Evolutionary conservation across 1,140 invertebrate species (phyloP).

Genomic region (Drosophila auraria): DNA sequence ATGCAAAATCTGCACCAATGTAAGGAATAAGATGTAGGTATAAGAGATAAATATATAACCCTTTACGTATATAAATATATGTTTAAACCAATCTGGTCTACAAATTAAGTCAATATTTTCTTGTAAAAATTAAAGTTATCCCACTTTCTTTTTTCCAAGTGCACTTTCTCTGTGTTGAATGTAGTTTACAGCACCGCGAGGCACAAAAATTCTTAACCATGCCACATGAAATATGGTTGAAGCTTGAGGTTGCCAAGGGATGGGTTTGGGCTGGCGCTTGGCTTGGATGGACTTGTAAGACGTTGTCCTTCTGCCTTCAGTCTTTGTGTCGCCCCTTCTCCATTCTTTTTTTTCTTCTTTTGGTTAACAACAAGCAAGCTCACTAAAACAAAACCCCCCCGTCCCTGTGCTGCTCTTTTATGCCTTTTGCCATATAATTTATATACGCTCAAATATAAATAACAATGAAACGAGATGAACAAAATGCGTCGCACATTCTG

Average conservation of each 20-base stretch:
- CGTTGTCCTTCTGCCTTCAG: slow-evolving; percentile 55
- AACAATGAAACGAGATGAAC: slow-evolving; percentile 51
- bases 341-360: background rate
- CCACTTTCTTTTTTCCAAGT: background rate
- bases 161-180: slow-evolving; percentile 37
- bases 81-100: background rate
- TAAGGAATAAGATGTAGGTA: no score
- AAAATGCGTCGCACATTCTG: slow-evolving; percentile 55
- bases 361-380: slow-evolving; percentile 27
- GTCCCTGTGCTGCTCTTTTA: slow-evolving; percentile 54
- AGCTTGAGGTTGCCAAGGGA: slow-evolving; percentile 33
- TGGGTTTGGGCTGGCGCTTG: background rate
- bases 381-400: slow-evolving; percentile 37
- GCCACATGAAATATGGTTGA: slow-evolving; percentile 73
- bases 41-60: no score
- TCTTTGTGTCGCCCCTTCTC: slow-evolving; percentile 27
- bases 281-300: slow-evolving; percentile 47
- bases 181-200: slow-evolving; percentile 69
- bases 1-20: no score
- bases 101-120: background rate
- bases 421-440: slow-evolving; percentile 67
- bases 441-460: slow-evolving; percentile 62
- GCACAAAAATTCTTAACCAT: slow-evolving; percentile 77
- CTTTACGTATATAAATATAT: no score
- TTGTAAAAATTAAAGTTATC: background rate